phyloP scores from a whole-genome alignment of 2,888 invertebrate species.

The Trichogramma evanescens region DNA sequence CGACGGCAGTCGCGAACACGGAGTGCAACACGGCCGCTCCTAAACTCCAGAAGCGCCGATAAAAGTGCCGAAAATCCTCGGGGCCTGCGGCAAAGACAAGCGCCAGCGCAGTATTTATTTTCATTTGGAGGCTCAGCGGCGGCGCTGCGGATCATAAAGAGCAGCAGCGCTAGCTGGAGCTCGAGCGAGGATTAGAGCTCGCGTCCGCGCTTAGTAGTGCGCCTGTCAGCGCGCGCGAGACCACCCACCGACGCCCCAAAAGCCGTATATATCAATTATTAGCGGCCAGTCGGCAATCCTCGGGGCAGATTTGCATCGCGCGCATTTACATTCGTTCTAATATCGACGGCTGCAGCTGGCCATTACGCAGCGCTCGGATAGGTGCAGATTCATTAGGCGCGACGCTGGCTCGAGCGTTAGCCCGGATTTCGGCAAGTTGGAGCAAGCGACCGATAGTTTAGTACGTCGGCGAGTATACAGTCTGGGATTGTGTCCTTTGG shows the following conservation, averaged over 20 bases:
- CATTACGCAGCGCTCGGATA: too few relatives aligned
- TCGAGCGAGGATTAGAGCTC: slow-evolving; percentile 41
- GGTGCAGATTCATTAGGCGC: too few relatives aligned
- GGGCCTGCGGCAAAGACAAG: background rate
- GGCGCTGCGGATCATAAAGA: slow-evolving; percentile 35
- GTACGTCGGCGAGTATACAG: too few relatives aligned
- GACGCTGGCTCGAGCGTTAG: too few relatives aligned
- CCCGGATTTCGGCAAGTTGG: too few relatives aligned
- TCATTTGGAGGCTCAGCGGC: background rate
- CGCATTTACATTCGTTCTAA: slow-evolving; percentile 17
- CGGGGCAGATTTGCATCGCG: slow-evolving; percentile 15
- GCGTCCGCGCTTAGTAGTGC: slow-evolving; percentile 38
- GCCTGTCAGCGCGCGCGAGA: slow-evolving; percentile 26
- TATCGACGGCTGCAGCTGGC: slow-evolving; percentile 8
- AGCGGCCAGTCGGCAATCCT: slow-evolving; percentile 23
- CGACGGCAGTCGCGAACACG: too few relatives aligned
- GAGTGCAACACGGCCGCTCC: too few relatives aligned
- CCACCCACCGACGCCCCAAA: slow-evolving; percentile 39
- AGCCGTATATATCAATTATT: slow-evolving; percentile 42
- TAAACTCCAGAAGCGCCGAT: too few relatives aligned
- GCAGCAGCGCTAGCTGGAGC: slow-evolving; percentile 37
- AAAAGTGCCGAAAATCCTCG: too few relatives aligned
- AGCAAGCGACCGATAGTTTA: too few relatives aligned
- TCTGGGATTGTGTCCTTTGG: too few relatives aligned
- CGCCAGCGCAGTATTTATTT: background rate